phyloP scores from a whole-genome alignment of 2,113 vertebrate species.

The Colius striatus region DNA sequence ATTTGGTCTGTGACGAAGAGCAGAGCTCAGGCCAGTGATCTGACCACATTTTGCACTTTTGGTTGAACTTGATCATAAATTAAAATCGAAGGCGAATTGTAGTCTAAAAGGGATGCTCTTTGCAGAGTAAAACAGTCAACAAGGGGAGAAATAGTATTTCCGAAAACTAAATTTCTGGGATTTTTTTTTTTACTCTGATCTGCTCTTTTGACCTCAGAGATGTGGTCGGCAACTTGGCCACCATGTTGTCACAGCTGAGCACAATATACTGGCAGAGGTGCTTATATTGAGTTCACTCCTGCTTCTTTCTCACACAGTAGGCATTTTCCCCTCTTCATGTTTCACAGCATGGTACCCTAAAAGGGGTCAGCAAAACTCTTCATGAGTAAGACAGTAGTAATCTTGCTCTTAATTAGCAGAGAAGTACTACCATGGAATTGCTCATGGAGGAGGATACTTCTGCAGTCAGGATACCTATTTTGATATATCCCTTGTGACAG shows the following conservation, averaged over 20 bases:
- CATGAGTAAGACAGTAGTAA: background rate
- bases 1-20: background rate
- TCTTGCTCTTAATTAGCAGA: background rate
- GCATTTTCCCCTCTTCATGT: accelerated
- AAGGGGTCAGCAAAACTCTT: background rate
- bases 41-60: background rate
- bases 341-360: accelerated
- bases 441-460: background rate
- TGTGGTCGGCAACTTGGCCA: background rate
- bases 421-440: background rate
- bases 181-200: background rate
- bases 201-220: background rate
- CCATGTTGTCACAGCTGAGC: background rate
- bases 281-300: accelerated
- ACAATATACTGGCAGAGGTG: background rate
- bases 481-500: background rate
- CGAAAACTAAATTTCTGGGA: background rate
- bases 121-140: background rate
- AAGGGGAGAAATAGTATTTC: background rate
- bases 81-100: background rate
- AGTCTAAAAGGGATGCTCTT: background rate
- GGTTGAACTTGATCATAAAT: background rate
- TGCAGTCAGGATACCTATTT: background rate
- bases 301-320: background rate
- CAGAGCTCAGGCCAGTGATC: background rate